Conservation (phyloP, 2,113 vertebrate species). For the Polypterus bichir region DNA sequence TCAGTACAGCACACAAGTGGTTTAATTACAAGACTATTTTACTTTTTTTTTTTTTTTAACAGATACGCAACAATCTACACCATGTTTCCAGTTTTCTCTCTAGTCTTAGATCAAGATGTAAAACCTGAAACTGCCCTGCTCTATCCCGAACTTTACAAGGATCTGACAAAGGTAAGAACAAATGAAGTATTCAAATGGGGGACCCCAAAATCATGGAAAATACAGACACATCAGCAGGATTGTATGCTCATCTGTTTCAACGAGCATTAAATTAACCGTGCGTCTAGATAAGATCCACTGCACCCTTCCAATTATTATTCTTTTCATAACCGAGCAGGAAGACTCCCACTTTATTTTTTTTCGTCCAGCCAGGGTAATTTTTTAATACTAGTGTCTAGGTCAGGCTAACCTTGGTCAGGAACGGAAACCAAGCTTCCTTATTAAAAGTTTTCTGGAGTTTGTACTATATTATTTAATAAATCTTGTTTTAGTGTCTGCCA, state of each 20-base stretch:
- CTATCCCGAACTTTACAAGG: conserved; percentile 96
- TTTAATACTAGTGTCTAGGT: background rate
- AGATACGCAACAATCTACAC: conserved; percentile 96
- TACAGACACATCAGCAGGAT: background rate
- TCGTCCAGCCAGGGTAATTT: background rate
- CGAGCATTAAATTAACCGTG: background rate
- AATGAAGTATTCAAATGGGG: background rate
- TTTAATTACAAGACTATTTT: background rate
- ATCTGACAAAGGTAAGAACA: conserved; percentile 83
- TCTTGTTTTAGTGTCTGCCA: background rate
- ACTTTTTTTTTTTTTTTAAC: conserved; percentile 5
- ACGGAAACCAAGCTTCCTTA: background rate
- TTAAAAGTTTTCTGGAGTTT: background rate
- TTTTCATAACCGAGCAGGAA: background rate
- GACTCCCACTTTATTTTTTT: background rate
- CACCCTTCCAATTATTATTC: background rate
- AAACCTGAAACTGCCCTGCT: conserved; percentile 89
- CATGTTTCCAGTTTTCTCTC: conserved; percentile 95
- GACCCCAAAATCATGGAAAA: background rate
- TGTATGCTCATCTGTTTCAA: background rate
- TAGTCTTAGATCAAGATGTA: conserved; percentile 94
- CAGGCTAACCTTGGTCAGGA: background rate
- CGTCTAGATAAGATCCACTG: background rate
- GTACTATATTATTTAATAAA: background rate
- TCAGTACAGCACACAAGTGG: no score